Conservation (phyloP, 2,888 invertebrate species). For the Philereme vetulata region DNA sequence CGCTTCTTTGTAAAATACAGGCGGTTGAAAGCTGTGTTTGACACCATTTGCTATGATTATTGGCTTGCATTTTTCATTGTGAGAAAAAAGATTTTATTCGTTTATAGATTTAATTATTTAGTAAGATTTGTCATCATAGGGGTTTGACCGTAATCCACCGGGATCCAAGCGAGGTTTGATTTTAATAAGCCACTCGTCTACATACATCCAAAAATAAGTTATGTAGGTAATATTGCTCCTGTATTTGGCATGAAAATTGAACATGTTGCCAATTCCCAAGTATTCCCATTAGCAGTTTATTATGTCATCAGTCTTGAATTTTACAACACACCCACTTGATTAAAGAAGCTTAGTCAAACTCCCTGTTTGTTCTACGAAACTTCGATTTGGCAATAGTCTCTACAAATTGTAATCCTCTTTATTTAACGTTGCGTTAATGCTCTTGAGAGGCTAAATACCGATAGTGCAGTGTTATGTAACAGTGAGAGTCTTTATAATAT, state of each 20-base stretch:
- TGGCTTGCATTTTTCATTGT: too few species aligned
- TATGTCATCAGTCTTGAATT: not conserved
- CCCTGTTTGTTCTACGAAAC: constrained; percentile 17
- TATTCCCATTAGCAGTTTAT: not conserved
- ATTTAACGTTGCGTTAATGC: constrained; percentile 15
- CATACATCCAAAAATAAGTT: too few species aligned
- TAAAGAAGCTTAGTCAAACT: not conserved
- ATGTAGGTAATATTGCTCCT: not conserved
- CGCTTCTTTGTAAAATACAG: not conserved
- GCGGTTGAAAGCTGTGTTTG: not conserved
- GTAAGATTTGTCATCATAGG: too few species aligned
- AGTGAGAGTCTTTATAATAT: constrained; percentile 30
- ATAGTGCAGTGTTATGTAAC: constrained; percentile 41
- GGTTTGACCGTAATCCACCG: too few species aligned
- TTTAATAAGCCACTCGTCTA: too few species aligned
- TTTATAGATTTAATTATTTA: too few species aligned
- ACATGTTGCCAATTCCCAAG: not conserved
- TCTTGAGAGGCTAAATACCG: constrained; percentile 23
- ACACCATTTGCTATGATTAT: too few species aligned
- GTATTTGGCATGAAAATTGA: not conserved
- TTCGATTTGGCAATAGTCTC: constrained; percentile 4
- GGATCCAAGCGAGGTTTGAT: too few species aligned
- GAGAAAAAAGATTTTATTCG: too few species aligned
- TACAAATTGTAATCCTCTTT: constrained; percentile 11
- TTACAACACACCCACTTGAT: not conserved